Base-by-base conservation (phyloP, 1,140 invertebrate genomes). In the Musca vetustissima region DNA sequence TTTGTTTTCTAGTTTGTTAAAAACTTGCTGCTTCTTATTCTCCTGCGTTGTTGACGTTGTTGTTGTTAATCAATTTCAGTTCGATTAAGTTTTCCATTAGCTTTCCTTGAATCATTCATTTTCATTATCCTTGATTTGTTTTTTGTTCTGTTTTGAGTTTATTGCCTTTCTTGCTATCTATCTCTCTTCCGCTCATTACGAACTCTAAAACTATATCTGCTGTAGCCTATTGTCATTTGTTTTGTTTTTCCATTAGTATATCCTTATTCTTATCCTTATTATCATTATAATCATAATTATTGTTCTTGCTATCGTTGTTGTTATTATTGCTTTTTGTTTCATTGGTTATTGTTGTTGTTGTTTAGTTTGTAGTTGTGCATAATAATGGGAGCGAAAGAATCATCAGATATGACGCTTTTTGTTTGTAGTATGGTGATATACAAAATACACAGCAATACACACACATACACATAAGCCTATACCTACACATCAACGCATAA, bases 381-480 rank as follows among this genome's bases (percentile, higher is more conserved):
- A 65, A 65, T 65, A 80, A 78, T 80, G 78, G 78, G 78, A 80
- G 78, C 75, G 78, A 80, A 80, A 80, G 78, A 80, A 76, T 76
- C 75, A 79, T 80, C 78, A 80, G 78, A 80, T 80, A 69, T 61
- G 70, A 69, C 66, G 68, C 69, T 70, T 70, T 69, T 69, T 52
- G 28, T 64, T 24, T 64, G 19, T 64, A 69, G 24, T 64, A 52
- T 43, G 53, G 53, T 47, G 50, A 53, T 28, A 64, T 25, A 49
- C 48, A 65, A 66, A 3, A 28, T n/a, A n/a, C n/a, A n/a, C n/a
- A n/a, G n/a, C n/a, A 28, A 4, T 28, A 28, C 28, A 52, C 52
- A 14, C 17, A 43, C 36, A 43, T 13, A 43, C 36, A 43, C 36
- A 43, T 13, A 43, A 4, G 13, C 11, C 1, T 13, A 6, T 13